Evolutionary conservation across 2,113 vertebrate species (phyloP).

Genomic region (Sebastes fasciatus): DNA sequence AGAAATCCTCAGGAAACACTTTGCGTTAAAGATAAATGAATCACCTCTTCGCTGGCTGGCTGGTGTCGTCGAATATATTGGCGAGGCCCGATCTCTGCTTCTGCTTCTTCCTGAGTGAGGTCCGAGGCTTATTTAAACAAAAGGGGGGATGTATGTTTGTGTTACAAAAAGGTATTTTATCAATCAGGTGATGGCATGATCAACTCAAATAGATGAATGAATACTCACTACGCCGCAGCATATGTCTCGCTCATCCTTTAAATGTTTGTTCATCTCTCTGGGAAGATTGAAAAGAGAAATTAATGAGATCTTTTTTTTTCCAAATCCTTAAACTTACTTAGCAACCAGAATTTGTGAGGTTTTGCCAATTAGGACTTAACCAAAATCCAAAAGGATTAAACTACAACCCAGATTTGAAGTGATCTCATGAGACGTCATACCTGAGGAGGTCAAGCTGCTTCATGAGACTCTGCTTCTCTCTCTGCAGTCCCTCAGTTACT

Average conservation of each 20-base stretch:
- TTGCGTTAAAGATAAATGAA: constrained; percentile 43
- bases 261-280: constrained; percentile 96
- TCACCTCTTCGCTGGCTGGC: constrained; percentile 72
- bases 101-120: constrained; percentile 77
- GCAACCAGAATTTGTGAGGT: neutral
- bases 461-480: constrained; percentile 92
- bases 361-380: constrained; percentile 1
- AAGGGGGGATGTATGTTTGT: neutral
- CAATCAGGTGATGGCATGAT: neutral
- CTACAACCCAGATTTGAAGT: neutral
- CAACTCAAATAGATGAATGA: neutral
- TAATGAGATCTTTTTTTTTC: neutral
- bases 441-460: constrained; percentile 94
- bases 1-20: constrained; percentile 13
- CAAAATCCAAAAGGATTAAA: constrained; percentile 22
- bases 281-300: constrained; percentile 17
- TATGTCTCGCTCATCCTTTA: constrained; percentile 91
- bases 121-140: constrained; percentile 63
- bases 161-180: constrained; percentile 1
- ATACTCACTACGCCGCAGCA: constrained; percentile 80
- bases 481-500: constrained; percentile 91
- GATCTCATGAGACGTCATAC: constrained; percentile 72
- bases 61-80: constrained; percentile 68
- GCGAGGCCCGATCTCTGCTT: constrained; percentile 71
- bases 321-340: neutral